Evolutionary conservation across 2,113 vertebrate species (phyloP).

Genomic region (Nematolebias whitei): DNA sequence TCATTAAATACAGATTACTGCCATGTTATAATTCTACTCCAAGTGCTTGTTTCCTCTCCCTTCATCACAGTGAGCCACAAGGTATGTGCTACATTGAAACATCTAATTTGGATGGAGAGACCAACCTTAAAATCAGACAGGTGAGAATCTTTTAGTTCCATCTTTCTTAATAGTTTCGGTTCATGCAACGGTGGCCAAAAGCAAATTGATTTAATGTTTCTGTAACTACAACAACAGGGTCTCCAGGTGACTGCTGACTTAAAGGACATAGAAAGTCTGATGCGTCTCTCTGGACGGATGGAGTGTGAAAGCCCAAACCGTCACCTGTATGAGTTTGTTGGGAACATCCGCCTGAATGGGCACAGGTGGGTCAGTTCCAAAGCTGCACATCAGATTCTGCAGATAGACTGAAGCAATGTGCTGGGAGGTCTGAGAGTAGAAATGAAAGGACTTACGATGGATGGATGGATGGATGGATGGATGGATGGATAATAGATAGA

Average conservation of each 20-base stretch:
- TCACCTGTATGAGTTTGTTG: conserved; percentile 97
- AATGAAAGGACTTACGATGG: too few relatives aligned
- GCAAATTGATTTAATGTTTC: conserved; percentile 3
- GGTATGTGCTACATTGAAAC: conserved; percentile 99
- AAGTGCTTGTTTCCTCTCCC: conserved; percentile 34
- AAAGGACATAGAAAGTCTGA: conserved; percentile 91
- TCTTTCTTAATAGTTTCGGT: not conserved
- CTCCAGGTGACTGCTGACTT: conserved; percentile 90
- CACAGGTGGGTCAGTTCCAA: conserved; percentile 82
- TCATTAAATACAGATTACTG: conserved; percentile 1
- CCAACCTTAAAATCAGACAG: conserved; percentile 99
- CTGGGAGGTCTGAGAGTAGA: too few relatives aligned
- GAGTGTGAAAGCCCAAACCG: conserved; percentile 97
- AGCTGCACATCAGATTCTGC: not conserved
- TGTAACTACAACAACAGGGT: conserved; percentile 78
- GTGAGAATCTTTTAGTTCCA: conserved; percentile 65
- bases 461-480: too few relatives aligned
- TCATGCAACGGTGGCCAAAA: not conserved
- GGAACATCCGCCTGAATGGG: conserved; percentile 92
- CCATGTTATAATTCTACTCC: not conserved
- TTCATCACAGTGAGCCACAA: conserved; percentile 90
- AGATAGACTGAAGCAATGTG: too few relatives aligned
- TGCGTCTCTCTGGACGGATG: conserved; percentile 90
- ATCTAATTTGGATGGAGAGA: conserved; percentile 98
- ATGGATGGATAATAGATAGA: too few relatives aligned